Evolutionary conservation across 2,113 vertebrate species (phyloP), one percentile per base, ranked within the genome.

Genomic region (Capra hircus): DNA sequence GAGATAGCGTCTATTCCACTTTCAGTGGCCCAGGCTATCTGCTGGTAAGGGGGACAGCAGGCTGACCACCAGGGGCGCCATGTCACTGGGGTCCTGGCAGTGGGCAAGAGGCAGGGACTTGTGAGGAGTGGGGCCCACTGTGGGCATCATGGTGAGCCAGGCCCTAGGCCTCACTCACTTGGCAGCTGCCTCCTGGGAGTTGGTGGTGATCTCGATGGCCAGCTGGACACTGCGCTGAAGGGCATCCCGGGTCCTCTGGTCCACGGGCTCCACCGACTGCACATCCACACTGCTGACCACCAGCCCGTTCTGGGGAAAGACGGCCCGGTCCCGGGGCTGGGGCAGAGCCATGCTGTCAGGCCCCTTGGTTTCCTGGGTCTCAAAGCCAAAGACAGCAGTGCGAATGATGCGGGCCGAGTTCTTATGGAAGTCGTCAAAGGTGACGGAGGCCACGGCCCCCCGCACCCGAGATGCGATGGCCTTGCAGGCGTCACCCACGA

Each of bases 351-450:
- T 8, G 16, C 48, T 8, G 0, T 91, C 85, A 0, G 74, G 5
- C 7, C 57, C 96, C 12, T 93, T 98, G 96, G 98, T 40, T 97
- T 99, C 99, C 2, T 98, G 98, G 8, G 60, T 77, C 8, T 99
- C 99, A 12, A 99, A 99, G 55, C 99, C 99, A 2, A 99, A 99
- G 94, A 99, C 99, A 0, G 99, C 99, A 0, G 99, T 99, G 95
- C 99, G 99, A 98, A 99, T 99, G 98, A 99, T 99, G 9, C 99
- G 99, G 95, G 99, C 99, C 0, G 99, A 99, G 98, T 99, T 99
- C 99, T 99, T 99, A 85, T 99, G 99, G 98, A 99, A 99, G 97
- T 99, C 99, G 0, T 99, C 99, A 0, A 99, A 99, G 98, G 99
- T 99, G 98, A 99, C 99, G 0, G 99, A 99, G 3, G 99, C 99